Base-by-base conservation (phyloP, 1,140 invertebrate genomes). In the Anastrepha ludens region DNA sequence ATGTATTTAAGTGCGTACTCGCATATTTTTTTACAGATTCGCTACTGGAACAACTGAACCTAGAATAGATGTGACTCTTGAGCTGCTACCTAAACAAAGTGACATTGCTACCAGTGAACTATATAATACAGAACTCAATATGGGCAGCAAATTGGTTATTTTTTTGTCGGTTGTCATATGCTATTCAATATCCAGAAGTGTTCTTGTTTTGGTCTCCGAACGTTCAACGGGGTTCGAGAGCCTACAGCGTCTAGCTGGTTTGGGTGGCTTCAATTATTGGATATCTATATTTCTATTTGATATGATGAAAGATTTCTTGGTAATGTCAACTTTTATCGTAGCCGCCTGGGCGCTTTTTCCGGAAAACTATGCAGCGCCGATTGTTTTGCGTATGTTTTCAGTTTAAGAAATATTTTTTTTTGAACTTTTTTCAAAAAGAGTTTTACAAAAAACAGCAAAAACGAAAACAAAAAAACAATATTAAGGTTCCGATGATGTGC, bases 201-300 rank as follows among this genome's bases (percentile, higher is more conserved):
- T 50, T n/a, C 50, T 81, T 8, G 17, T 55, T 50, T 81, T 55
- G 7, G 74, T 81, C 5, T 20, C 15, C 6, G 74, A 81, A 20
- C 44, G 47, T 1, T 8, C 8, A 29, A 55, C 3, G 4, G 74
- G 44, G 20, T 81, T 81, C 11, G n/a, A 20, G 8, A 81, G 11
- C 8, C 6, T 81, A 29, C 74, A 55, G n/a, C 74, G 74, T 11
- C 13, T 50, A 9, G 50, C 74, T 81, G 74, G 74, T 29, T 81
- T 58, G 50, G 20, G 3, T 50, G 17, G n/a, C 17, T 55, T 50
- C 47, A 81, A 81, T 55, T 50, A 20, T 11, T 81, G 74, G 74
- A 81, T 81, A 81, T 20, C 47, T 15, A 50, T 50, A 20, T 81
- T 81, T 81, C 17, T 29, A 6, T 81, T 55, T n/a, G 74, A 81